Conservation (phyloP, 2,888 invertebrate genomes). For the Agrilus mali region DNA sequence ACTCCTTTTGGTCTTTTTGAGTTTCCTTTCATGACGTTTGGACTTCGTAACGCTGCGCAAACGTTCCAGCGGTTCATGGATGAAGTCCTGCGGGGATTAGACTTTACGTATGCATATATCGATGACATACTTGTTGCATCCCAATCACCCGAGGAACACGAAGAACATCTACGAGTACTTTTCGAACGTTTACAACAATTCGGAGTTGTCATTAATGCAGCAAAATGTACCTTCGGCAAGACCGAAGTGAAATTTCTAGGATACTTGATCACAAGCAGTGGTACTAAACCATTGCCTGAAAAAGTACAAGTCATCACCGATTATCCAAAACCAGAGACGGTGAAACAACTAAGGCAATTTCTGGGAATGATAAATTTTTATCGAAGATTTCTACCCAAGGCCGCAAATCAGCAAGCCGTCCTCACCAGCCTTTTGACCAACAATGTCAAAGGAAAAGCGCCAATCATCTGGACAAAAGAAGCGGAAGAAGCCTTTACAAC, state of each 20-base stretch:
- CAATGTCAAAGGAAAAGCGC: too few relatives aligned
- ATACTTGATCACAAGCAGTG: constrained; percentile 12
- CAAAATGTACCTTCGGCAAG: constrained; percentile 22
- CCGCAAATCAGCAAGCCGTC: constrained; percentile 24
- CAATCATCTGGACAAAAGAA: background rate
- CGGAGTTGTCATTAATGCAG: constrained; percentile 19
- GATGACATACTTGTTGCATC: constrained; percentile 24
- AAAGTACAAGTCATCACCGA: constrained; percentile 21
- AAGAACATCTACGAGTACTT: constrained; percentile 15
- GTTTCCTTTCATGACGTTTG: constrained; percentile 24
- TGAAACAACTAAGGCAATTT: constrained; percentile 19
- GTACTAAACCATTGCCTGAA: constrained; percentile 21
- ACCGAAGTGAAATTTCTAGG: constrained; percentile 19
- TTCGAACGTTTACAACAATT: constrained; percentile 18
- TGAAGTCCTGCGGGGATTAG: constrained; percentile 17
- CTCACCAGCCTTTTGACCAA: constrained; percentile 20
- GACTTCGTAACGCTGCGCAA: constrained; percentile 29
- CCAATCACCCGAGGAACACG: constrained; percentile 13
- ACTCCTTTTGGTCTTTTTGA: constrained; percentile 19
- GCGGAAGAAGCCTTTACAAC: constrained; percentile 7
- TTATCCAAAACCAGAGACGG: constrained; percentile 18
- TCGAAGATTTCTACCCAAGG: constrained; percentile 22
- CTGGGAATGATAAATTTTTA: constrained; percentile 28
- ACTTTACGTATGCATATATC: constrained; percentile 22
- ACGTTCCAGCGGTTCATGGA: constrained; percentile 30